Base-by-base conservation (phyloP, 1,140 invertebrate species). In the Aphaenogaster floridana region DNA sequence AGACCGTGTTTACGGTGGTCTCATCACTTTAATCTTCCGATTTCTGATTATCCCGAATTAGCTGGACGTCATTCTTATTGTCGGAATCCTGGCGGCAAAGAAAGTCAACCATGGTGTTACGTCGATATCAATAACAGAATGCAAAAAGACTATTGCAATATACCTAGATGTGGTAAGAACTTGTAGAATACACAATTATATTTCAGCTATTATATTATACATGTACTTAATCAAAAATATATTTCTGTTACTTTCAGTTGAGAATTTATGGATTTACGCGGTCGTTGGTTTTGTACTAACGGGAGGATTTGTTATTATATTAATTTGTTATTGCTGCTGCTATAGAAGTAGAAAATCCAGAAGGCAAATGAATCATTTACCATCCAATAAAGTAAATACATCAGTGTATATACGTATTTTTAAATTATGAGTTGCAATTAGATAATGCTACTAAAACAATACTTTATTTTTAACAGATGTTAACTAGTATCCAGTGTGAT, bases 21-120 rank as follows among this genome's bases (percentile, higher is more conserved):
- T 34, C 96, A 97, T 64, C 97, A 98, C 91, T 95, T 98, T 87
- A 96, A 97, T 93, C 96, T 98, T 28, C 97, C 97, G 89, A 96
- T 97, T 17, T 96, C 97, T 1, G 97, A 98, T 72, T 97, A 97
- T 94, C 97, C 97, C 0, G 98, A 99, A 94, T 95, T 99, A 36
- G 97, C 97, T 39, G 98, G 97, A 21, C 97, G 97, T 36, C 98
- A 99, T 93, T 98, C 98, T 91, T 99, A 97, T 93, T 99, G 99
- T 94, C 96, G 98, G 85, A 99, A 99, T 96, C 99, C 99, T 17
- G 98, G 97, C 57, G 96, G 97, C 48, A 95, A 96, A 0, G 97
- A 98, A 93, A 93, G 94, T 0, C 97, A 97, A 89, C 99, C 99
- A 0, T 99, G 99, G 98, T 99, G 99, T 95, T 98, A 98, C 89